Conservation (phyloP, 2,888 invertebrate genomes). For the Lycophotia porphyrea region DNA sequence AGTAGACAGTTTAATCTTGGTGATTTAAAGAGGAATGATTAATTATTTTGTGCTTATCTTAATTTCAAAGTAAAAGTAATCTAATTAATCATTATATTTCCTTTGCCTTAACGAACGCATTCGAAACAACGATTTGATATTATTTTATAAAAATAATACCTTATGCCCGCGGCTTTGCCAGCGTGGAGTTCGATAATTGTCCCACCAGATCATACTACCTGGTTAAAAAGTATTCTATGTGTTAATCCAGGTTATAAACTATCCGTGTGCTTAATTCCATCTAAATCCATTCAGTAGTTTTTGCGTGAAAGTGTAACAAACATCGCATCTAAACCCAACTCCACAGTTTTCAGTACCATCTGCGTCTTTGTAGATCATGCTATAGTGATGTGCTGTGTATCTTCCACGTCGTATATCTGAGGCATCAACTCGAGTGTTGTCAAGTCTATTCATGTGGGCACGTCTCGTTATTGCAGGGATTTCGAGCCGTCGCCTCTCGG, state of each 20-base stretch:
- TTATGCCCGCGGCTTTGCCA: no score
- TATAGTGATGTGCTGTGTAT: constrained; percentile 60
- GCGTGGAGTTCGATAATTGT: no score
- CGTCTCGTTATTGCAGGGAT: constrained; percentile 69
- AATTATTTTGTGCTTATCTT: background rate
- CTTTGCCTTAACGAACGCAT: background rate
- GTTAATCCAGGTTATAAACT: no score
- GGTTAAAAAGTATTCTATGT: no score
- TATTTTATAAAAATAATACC: background rate
- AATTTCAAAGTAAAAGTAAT: background rate
- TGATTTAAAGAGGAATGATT: background rate
- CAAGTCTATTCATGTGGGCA: constrained; percentile 74
- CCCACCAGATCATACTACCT: no score
- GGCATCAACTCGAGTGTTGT: constrained; percentile 70
- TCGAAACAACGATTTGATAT: background rate
- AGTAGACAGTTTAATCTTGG: background rate
- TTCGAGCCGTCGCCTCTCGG: constrained; percentile 47
- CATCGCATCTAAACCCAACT: constrained; percentile 7
- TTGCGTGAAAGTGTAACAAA: no score
- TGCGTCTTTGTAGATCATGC: constrained; percentile 33
- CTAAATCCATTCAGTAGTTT: no score
- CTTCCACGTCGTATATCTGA: constrained; percentile 55
- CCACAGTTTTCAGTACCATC: constrained; percentile 23
- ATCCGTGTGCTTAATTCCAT: no score
- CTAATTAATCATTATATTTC: background rate